Base-by-base conservation (phyloP, 1,140 invertebrate genomes). In the Elymnias hypermnestra region DNA sequence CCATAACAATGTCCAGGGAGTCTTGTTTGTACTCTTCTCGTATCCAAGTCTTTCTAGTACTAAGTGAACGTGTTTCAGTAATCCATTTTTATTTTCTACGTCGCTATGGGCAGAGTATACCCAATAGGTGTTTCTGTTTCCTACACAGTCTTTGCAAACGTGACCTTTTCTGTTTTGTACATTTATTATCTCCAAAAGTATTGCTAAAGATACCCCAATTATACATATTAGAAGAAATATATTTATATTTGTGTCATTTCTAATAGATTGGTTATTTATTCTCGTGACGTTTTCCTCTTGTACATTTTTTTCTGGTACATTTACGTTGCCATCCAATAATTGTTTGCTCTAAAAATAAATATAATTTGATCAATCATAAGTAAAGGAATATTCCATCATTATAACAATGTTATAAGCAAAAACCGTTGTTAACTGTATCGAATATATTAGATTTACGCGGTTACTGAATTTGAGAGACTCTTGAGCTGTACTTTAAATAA, bases 1-100 rank as follows among this genome's bases (percentile, higher is more conserved):
- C 97, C 97, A 99, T 3, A 98, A 72, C 2, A 98, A 83, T 70
- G 94, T 91, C 95, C 96, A 98, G n/a, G 92, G 84, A 0, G 87
- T 82, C 5, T 88, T 73, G 42, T 91, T 88, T 3, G 81, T 85
- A 6, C 87, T 89, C 43, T 90, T 79, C 38, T 89, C 72, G 66
- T 92, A 96, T 0, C 95, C 95, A 5, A 95, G 74, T 57, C 90
- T 83, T 4, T 92, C 83, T 41, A 97, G 86, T 6, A 95, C 90
- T 3, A 89, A 87, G 57, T 92, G 90, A 0, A 97, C 93, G 76
- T 97, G 95, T 54, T 91, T 92, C 15, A 97, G 84, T 61, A 95
- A 89, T 0, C 92, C 76, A 17, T 72, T 66, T 53, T 33, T 58
- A 14, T 71, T 74, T 1, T 79, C 53, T 3, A 76, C 76, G 19